These are phyloP conservation scores for Trissoscelio sp. DNA, from an alignment of 2,888 invertebrate species.

Conservation along the genomic window DNA sequence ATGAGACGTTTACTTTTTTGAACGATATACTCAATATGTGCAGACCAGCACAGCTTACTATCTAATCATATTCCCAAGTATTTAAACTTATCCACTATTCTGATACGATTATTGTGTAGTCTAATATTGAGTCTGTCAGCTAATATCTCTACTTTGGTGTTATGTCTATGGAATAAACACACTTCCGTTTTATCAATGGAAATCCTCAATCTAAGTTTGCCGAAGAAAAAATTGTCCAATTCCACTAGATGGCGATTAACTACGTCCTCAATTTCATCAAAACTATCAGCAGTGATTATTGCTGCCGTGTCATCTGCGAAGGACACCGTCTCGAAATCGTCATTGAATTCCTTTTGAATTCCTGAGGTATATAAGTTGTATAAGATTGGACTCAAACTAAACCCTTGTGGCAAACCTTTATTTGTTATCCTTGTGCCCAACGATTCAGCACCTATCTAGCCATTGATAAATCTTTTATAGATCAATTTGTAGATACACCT, in stretches of 20 bases:
- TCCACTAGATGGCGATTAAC: not conserved
- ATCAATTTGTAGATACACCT: not conserved
- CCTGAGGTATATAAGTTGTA: not conserved
- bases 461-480: not conserved
- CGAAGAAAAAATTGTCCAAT: not conserved
- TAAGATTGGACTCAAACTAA: not conserved
- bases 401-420: not conserved
- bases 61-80: not conserved
- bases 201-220: not conserved
- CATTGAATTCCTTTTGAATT: not conserved
- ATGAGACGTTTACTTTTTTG: not conserved
- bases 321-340: not conserved
- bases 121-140: not conserved
- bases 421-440: not conserved
- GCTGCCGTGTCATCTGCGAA: slow-evolving; percentile 2
- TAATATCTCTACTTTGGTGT: not conserved
- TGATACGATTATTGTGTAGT: not conserved
- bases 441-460: not conserved
- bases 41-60: not conserved
- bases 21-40: not conserved
- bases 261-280: not conserved
- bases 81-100: not conserved
- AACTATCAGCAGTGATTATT: too few species aligned
- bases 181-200: too few species aligned
- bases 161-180: too few species aligned